Conservation (phyloP, 23 tunicate genomes). For the Halocynthia roretzi region DNA sequence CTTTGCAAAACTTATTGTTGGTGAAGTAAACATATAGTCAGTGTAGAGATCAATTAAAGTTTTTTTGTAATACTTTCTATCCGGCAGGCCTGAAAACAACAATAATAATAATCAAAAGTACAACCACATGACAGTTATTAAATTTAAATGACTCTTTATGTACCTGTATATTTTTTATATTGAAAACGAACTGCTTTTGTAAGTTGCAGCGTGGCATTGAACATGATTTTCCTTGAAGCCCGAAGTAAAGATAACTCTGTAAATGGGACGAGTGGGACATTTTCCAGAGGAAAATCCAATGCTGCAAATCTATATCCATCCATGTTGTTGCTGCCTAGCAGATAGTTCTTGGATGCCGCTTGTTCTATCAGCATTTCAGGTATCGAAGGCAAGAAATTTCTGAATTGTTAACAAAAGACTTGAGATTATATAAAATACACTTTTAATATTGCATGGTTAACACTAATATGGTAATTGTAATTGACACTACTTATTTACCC, state of each 20-base stretch:
- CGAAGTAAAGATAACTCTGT: conserved; percentile 18
- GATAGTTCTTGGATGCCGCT: conserved; percentile 46
- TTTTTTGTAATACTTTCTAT: conserved; percentile 30
- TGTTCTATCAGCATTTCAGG: conserved; percentile 34
- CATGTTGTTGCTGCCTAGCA: conserved; percentile 49
- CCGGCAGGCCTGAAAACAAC: conserved; percentile 4
- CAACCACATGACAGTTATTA: not conserved
- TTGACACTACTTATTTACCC: conserved; percentile 17
- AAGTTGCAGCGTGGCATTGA: conserved; percentile 9
- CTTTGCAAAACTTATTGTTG: conserved; percentile 27
- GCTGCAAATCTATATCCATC: conserved; percentile 49
- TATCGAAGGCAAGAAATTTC: conserved; percentile 35
- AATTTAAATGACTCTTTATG: not conserved
- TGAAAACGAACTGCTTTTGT: conserved; percentile 13
- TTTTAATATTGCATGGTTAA: not conserved
- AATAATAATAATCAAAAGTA: not conserved
- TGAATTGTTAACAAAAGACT: not conserved
- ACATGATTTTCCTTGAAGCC: conserved; percentile 20
- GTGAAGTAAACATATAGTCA: conserved; percentile 37
- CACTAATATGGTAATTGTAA: too few relatives aligned
- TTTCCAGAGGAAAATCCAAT: conserved; percentile 25
- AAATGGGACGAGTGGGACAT: conserved; percentile 19
- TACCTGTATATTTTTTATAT: conserved; percentile 20
- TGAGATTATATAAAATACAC: not conserved
- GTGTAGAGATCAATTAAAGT: conserved; percentile 34